Conservation (phyloP, 1,140 invertebrate genomes). For the Melitaea cinxia region DNA sequence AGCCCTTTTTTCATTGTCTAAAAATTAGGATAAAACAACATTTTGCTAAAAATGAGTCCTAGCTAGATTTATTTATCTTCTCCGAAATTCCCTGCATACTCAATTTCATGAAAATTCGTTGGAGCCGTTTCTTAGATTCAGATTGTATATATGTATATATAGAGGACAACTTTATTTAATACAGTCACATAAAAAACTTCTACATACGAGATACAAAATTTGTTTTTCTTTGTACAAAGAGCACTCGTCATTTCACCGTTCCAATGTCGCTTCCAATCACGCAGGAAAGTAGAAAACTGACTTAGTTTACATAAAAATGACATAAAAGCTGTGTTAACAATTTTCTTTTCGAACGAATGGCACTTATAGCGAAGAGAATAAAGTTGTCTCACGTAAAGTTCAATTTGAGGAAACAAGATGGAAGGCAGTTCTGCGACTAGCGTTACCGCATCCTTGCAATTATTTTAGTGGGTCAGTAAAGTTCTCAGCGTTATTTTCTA, state of each 20-base stretch:
- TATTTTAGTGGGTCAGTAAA: slow-evolving; percentile 11
- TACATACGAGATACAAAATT: too few relatives aligned
- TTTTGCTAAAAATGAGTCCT: too few relatives aligned
- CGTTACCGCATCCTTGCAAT: slow-evolving; percentile 6
- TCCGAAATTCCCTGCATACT: too few relatives aligned
- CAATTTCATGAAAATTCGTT: too few relatives aligned
- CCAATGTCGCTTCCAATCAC: not conserved
- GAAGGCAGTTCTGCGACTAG: not conserved
- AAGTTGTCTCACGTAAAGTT: not conserved
- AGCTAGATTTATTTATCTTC: too few relatives aligned
- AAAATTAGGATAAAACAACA: too few relatives aligned
- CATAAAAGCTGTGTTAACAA: not conserved
- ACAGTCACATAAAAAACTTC: too few relatives aligned
- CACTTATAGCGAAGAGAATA: not conserved
- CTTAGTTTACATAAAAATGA: slow-evolving; percentile 18
- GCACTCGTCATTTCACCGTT: not conserved
- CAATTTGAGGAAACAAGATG: slow-evolving; percentile 2
- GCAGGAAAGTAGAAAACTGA: slow-evolving; percentile 10
- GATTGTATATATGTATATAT: too few relatives aligned
- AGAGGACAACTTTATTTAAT: too few relatives aligned
- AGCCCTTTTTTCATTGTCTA: too few relatives aligned
- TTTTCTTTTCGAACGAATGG: not conserved
- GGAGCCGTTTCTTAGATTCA: too few relatives aligned
- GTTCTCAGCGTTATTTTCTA: slow-evolving; percentile 18
- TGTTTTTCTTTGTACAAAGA: not conserved